These are phyloP conservation scores for Zosterops pallidus DNA, from an alignment of 2,113 vertebrate species.

Conservation along the genomic window DNA sequence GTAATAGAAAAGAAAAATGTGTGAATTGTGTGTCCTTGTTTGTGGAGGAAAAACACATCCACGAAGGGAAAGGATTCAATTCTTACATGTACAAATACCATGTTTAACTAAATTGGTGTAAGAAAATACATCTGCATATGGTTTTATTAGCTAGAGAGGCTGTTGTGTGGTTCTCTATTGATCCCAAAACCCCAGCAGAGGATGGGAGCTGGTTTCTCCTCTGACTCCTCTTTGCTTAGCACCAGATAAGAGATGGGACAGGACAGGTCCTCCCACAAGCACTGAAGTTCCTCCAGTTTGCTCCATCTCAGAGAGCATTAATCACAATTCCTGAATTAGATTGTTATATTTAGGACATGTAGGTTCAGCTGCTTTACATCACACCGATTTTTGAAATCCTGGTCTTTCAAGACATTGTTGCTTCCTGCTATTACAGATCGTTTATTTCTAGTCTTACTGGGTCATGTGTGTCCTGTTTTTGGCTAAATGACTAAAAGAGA, in stretches of 20 bases:
- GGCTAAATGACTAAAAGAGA: neutral
- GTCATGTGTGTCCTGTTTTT: neutral
- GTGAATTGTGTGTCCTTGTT: neutral
- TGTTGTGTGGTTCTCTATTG: neutral
- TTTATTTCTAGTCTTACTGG: neutral
- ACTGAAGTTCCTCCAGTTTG: neutral
- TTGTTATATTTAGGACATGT: neutral
- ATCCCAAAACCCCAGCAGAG: neutral
- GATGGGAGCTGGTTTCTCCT: neutral
- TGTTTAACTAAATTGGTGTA: neutral
- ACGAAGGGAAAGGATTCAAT: neutral
- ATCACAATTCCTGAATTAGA: neutral
- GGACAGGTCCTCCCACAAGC: neutral
- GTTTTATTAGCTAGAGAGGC: neutral
- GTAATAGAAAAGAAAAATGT: neutral
- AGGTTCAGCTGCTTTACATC: neutral
- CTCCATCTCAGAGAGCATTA: neutral
- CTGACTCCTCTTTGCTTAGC: neutral
- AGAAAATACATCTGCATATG: neutral
- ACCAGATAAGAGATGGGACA: neutral
- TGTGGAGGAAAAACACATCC: neutral
- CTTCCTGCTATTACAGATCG: conserved; percentile 16
- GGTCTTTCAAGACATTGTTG: neutral
- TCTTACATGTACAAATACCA: neutral
- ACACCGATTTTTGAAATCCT: neutral